Evolutionary conservation across 2,888 invertebrate species (phyloP), one percentile per base, ranked within the genome.

Genomic region (Junonia oenone): DNA sequence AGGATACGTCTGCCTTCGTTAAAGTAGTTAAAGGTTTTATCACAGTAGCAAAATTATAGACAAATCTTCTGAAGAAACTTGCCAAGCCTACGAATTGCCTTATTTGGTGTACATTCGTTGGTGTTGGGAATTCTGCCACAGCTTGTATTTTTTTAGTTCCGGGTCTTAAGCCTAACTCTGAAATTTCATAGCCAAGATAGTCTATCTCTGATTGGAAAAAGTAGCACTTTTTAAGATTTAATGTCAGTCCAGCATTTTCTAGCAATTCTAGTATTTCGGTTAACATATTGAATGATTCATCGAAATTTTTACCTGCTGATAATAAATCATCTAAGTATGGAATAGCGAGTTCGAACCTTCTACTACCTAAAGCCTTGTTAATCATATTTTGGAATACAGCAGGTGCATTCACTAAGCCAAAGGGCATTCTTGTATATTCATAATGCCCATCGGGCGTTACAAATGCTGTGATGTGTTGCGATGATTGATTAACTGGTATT

Each of bases 141-240:
- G 51, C 51, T 19, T 19, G 5, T 13, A 45, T 51, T 47, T 53
- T 46, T 3, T 5, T 40, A 6, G 2, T n/a, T 6, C 37, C 47
- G 8, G 53, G 53, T 15, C 53, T 9, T 15, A 53, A 17, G 3
- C 53, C 53, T 1, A 27, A 6, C 6, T 29, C 29, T 1, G 17
- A 37, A n/a, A 53, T 13, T 47, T 46, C 53, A 38, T 26, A 53
- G 1, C 53, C 53, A 11, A 53, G 29, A 19, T 53, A 53, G 9
- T 53, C 40, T 26, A 53, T 37, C 0, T 31, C 9, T 11, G 17
- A 29, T 5, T 47, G 17, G 14, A 46, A 46, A 29, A 53, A 53
- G 29, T 27, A 11, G 29, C 53, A 53, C n/a, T 53, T 53, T 8
- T 1, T 14, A 3, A 33, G n/a, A 1, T 33, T 33, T 33, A 33